Base-by-base conservation (phyloP, 2,797 vertebrate genomes). In the Taenioides sp. region DNA sequence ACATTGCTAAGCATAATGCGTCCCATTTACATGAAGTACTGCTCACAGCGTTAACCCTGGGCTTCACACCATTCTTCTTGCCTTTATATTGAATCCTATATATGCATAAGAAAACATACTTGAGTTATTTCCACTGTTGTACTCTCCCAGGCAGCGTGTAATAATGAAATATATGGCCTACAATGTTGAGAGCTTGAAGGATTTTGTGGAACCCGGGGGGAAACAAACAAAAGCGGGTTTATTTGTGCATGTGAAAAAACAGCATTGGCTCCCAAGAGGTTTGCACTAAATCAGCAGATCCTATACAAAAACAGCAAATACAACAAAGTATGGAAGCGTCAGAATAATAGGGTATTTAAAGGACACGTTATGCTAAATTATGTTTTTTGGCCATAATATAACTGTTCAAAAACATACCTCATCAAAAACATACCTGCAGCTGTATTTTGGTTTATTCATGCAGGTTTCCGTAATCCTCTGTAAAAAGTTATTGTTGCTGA, bases 181-280 rank as follows among this genome's bases (percentile, higher is more conserved):
- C 34, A 31, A 68, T 4, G 0, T 65, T 61, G 49, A 62, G 66
- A 66, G 31, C n/a, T 75, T 79, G 11, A 62, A 64, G 63, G 4
- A 62, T 59, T 37, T 65, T 67, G 6, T 23, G 61, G 65, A 57
- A 16, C 67, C 66, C n/a, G 0, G 7, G 3, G 50, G 66, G 22
- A 75, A 22, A 37, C 0, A 40, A 50, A 34, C 40, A 18, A 70
- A 76, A 71, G 57, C 73, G 69, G 73, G 67, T 76, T 63, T 63
- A 27, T 17, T 23, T 64, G 49, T 14, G 10, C 27, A 64, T 64
- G 23, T 43, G 50, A 63, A 64, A 37, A 67, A 34, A 67, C 4
- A 69, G 63, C 58, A 28, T 60, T 18, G 5, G 58, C 27, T 17
- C 22, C 27, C 27, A 27, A 7, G 25, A 47, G 43, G 43, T 47